A percentile compares a stretch with the other conserved stretches of the same genome.
Evolutionary conservation across 2,888 invertebrate species (phyloP).

Genomic region (Patella pellucida): DNA sequence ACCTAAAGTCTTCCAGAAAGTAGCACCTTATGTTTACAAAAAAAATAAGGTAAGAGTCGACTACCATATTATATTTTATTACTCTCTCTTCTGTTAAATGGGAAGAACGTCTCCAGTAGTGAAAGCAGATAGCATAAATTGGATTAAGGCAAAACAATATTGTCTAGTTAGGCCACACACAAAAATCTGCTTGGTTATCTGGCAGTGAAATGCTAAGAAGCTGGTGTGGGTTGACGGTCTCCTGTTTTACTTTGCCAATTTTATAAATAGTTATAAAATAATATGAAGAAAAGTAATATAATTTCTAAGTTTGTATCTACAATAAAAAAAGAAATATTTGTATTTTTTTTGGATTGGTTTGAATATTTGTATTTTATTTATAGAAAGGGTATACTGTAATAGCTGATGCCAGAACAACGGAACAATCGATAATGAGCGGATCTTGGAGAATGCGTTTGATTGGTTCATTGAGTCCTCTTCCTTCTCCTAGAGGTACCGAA

Average conservation of each 20-base stretch:
- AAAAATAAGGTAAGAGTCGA: slow-evolving; percentile 63
- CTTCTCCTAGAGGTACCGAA: slow-evolving; percentile 59
- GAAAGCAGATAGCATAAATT: too few species aligned
- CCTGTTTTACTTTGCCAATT: too few species aligned
- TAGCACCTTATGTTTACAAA: slow-evolving; percentile 70
- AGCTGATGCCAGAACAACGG: slow-evolving; percentile 66
- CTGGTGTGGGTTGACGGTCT: too few species aligned
- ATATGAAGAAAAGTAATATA: too few species aligned
- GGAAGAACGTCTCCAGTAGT: too few species aligned
- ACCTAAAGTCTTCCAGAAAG: slow-evolving; percentile 69
- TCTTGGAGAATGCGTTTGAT: slow-evolving; percentile 70
- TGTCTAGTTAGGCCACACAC: too few species aligned
- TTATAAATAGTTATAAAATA: too few species aligned
- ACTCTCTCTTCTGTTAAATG: too few species aligned
- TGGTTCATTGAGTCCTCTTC: slow-evolving; percentile 66
- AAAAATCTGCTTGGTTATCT: too few species aligned
- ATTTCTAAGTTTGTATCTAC: not conserved
- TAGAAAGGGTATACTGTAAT: slow-evolving; percentile 71
- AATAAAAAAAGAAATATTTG: not conserved
- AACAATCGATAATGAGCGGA: slow-evolving; percentile 58
- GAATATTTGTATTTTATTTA: slow-evolving; percentile 17
- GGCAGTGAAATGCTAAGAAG: too few species aligned
- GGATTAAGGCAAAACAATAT: too few species aligned
- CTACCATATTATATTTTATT: too few species aligned
- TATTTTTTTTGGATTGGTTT: not conserved